phyloP scores from a whole-genome alignment of 2,113 vertebrate genomes.

The Bos javanicus region DNA sequence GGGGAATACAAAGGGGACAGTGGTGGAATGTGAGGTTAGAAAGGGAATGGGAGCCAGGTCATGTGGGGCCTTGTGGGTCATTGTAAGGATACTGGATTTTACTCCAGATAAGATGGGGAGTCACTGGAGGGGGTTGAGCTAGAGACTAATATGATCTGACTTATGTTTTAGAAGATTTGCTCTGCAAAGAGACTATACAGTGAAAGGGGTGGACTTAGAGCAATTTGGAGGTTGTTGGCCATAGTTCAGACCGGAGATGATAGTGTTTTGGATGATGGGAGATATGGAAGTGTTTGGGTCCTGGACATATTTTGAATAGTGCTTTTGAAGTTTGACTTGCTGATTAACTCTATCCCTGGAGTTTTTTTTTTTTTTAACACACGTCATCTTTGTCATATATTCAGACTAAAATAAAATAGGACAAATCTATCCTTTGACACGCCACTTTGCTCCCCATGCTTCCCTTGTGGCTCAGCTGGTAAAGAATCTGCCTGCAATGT shows the following conservation, averaged over 20 bases:
- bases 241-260: neutral
- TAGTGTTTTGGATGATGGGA: neutral
- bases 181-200: neutral
- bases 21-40: neutral
- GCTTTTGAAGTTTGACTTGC: neutral
- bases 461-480: neutral
- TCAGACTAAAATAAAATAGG: neutral
- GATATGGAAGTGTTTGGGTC: neutral
- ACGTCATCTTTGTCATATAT: neutral
- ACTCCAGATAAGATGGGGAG: neutral
- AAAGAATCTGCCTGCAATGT: neutral
- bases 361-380: neutral
- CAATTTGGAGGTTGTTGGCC: neutral
- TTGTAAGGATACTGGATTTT: neutral
- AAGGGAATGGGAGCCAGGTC: neutral
- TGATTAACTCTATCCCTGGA: neutral
- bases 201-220: neutral
- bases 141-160: neutral
- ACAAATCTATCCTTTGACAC: neutral
- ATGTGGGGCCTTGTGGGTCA: neutral
- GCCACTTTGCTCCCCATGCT: neutral
- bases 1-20: neutral
- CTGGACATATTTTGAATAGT: neutral
- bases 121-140: neutral
- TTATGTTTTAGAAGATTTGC: neutral